Percentiles rank a stretch among this genome's conserved stretches.
These are phyloP conservation scores for Sminthurinus aureus DNA, from an alignment of 2,888 invertebrate species.

Conservation along the genomic window DNA sequence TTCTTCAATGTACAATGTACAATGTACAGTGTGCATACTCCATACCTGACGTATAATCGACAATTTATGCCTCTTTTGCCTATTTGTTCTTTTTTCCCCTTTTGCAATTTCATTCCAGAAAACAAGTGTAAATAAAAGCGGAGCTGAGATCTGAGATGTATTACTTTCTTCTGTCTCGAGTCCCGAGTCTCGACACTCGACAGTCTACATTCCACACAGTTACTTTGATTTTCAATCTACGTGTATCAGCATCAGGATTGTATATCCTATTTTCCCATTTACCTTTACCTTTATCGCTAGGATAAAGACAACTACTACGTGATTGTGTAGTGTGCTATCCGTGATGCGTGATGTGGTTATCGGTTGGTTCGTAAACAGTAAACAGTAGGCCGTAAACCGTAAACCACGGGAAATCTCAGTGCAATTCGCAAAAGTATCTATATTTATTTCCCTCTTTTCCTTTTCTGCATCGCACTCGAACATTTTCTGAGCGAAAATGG, in stretches of 20 bases:
- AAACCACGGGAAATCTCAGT: background rate
- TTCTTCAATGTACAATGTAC: no score
- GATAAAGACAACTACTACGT: no score
- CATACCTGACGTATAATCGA: constrained; percentile 39
- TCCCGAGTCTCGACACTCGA: background rate
- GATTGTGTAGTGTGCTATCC: no score
- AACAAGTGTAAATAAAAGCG: constrained; percentile 32
- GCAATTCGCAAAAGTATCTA: constrained; percentile 16
- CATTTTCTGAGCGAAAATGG: background rate
- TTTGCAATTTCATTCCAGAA: constrained; percentile 33
- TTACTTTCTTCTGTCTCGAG: constrained; percentile 17
- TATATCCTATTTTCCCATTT: no score
- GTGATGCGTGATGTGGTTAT: no score
- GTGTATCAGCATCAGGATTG: no score
- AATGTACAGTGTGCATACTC: background rate
- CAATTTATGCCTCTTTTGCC: constrained; percentile 40
- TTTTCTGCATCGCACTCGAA: background rate
- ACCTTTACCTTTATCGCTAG: no score
- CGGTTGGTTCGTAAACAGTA: no score
- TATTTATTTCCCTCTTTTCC: background rate
- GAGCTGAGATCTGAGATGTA: no score
- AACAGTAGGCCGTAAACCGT: no score
- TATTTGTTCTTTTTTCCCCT: constrained; percentile 31
- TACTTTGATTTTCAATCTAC: no score
- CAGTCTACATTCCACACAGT: no score